Base-by-base conservation (phyloP, 2,797 vertebrate species). In the Microchirus variegatus region DNA sequence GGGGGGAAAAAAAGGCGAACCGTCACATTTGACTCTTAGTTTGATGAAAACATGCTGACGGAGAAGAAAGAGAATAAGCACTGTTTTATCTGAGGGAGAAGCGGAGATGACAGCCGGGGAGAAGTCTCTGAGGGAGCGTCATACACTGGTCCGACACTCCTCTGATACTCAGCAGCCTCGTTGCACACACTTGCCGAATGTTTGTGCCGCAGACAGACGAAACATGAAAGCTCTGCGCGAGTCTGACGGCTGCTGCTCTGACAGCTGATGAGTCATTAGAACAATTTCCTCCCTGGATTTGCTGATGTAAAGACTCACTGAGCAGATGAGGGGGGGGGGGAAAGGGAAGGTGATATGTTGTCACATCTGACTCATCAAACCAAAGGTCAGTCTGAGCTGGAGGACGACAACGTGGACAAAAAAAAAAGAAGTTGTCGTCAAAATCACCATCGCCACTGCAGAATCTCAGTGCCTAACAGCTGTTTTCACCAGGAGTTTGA, bases 191-290 rank as follows among this genome's bases (percentile, higher is more conserved):
- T 10, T 13, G 12, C 38, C 38, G 10, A 40, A 13, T 40, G 38
- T 40, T 40, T 40, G 38, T 11, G 38, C 38, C 6, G 18, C 31
- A 16, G 50, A 53, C 10, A 12, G 14, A 16, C 14, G 13, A 57
- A 22, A 64, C 59, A 70, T 70, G 46, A 74, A 77, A 62, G 74
- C 26, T 57, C 9, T 31, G 4, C 4, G 59, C 36, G 45, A 11
- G 63, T 57, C 50, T 70, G 31, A 31, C 31, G 31, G 31, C 5
- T 31, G 31, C 31, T 31, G 31, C 31, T 31, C 31, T 31, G 63
- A 62, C 61, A 26, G 63, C 57, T 47, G 64, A 75, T 54, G 51
- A 70, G 44, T 81, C 78, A 75, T 75, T 72, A 72, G 63, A 68
- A 53, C 45, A 41, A 54, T 68, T 62, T 74, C 67, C 67, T 58